Conservation (phyloP, 1,140 invertebrate genomes). For the Pseudomyrmex dendroicus region DNA sequence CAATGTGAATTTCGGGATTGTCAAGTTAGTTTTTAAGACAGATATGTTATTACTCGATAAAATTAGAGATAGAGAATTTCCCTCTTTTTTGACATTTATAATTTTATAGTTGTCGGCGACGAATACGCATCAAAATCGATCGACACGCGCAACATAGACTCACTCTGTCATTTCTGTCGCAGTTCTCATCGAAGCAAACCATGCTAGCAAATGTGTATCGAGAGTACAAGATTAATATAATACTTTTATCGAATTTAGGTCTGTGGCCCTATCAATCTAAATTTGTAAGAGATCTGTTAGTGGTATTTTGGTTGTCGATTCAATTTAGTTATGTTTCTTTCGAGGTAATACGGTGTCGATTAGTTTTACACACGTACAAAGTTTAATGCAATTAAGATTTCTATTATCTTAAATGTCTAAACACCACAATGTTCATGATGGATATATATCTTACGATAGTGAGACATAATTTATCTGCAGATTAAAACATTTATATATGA, state of each 20-base stretch:
- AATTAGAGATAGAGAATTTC: too few species aligned
- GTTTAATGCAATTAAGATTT: too few species aligned
- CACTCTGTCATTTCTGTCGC: neutral
- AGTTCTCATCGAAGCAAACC: neutral
- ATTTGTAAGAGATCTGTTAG: neutral
- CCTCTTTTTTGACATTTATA: neutral
- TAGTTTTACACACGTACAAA: neutral
- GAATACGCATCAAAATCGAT: neutral
- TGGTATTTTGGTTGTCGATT: neutral
- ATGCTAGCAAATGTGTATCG: slow-evolving; percentile 25
- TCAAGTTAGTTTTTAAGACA: neutral
- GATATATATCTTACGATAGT: neutral
- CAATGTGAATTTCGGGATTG: too few species aligned
- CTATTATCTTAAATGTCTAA: neutral
- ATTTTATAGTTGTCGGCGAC: slow-evolving; percentile 6
- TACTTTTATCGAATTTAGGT: slow-evolving; percentile 17
- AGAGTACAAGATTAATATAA: slow-evolving; percentile 29
- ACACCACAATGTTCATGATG: neutral
- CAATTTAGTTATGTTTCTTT: slow-evolving; percentile 23
- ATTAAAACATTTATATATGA: slow-evolving; percentile 14
- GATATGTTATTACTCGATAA: neutral
- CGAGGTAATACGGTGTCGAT: slow-evolving; percentile 26
- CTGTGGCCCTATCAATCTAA: slow-evolving; percentile 30
- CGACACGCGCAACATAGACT: neutral
- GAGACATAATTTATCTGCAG: slow-evolving; percentile 24